Percentiles rank a stretch among this genome's conserved stretches.
Conservation (phyloP, 2,113 vertebrate genomes). For the Opisthocomus hoazin region DNA sequence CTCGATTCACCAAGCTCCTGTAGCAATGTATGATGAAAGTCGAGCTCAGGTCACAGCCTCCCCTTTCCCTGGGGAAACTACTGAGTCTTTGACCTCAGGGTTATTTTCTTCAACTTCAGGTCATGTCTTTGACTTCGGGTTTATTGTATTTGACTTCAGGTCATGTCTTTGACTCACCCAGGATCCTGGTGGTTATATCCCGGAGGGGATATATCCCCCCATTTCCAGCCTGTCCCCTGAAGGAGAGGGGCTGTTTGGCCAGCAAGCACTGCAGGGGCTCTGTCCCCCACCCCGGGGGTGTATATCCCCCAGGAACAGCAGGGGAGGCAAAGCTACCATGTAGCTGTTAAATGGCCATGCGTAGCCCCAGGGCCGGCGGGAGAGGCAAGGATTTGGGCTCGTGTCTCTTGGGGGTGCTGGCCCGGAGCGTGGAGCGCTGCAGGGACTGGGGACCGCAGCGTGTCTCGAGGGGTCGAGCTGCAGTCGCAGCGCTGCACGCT, state of each 20-base stretch:
- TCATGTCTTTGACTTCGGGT: not conserved
- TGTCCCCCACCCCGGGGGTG: not conserved
- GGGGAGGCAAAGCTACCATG: not conserved
- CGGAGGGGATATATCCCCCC: too few species aligned
- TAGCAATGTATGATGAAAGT: not conserved
- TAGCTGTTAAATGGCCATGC: not conserved
- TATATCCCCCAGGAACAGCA: too few species aligned
- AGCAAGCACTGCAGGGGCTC: not conserved
- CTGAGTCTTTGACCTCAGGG: not conserved
- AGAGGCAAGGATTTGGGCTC: not conserved
- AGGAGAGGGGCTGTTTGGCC: not conserved
- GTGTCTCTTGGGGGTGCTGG: not conserved
- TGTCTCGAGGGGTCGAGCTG: not conserved
- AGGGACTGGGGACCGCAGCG: not conserved
- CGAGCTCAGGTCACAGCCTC: not conserved
- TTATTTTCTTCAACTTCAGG: not conserved
- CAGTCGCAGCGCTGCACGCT: not conserved
- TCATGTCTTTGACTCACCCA: not conserved
- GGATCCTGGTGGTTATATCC: not conserved
- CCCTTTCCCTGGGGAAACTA: not conserved
- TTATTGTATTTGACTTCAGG: not conserved
- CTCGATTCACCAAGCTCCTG: not conserved
- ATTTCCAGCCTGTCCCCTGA: not conserved
- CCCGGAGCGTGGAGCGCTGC: fast-evolving
- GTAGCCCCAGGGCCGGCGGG: not conserved